Conservation (phyloP, 1,140 invertebrate genomes). For the Eubasilissa regina region DNA sequence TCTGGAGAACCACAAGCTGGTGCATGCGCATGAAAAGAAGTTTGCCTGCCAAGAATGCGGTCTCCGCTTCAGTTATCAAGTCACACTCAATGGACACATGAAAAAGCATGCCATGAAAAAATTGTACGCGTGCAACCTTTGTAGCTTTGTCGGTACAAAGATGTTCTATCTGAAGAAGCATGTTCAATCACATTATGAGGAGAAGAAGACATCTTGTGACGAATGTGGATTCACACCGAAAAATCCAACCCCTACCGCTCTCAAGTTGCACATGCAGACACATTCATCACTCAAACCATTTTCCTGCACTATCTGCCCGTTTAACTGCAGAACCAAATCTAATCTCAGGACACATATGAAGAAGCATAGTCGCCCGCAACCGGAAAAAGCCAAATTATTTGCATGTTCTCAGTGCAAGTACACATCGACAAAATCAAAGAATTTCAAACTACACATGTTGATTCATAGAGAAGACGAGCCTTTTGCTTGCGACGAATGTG, state of each 20-base stretch:
- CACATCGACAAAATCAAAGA: slow-evolving; percentile 31
- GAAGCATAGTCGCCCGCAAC: slow-evolving; percentile 10
- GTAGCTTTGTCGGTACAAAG: slow-evolving; percentile 29
- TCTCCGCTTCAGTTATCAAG: slow-evolving; percentile 32
- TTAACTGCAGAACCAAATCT: slow-evolving; percentile 25
- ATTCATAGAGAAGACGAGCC: slow-evolving; percentile 38
- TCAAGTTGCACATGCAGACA: slow-evolving; percentile 34
- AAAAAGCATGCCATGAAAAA: slow-evolving; percentile 40
- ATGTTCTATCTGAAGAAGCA: slow-evolving; percentile 58
- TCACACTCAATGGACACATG: slow-evolving; percentile 42
- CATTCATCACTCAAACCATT: slow-evolving; percentile 42
- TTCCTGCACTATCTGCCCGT: slow-evolving; percentile 26
- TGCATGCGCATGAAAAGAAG: slow-evolving; percentile 70
- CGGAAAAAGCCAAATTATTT: slow-evolving; percentile 17
- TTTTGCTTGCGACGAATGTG: slow-evolving; percentile 44
- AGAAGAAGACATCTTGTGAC: slow-evolving; percentile 62
- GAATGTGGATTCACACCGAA: slow-evolving; percentile 56
- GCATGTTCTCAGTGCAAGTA: slow-evolving; percentile 40
- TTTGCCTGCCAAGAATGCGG: slow-evolving; percentile 60
- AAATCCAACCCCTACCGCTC: slow-evolving; percentile 24
- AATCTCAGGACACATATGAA: slow-evolving; percentile 29
- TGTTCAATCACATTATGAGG: slow-evolving; percentile 64
- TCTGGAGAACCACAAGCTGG: slow-evolving; percentile 70
- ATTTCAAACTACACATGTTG: slow-evolving; percentile 33
- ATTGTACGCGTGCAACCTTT: slow-evolving; percentile 28